Evolutionary conservation across 2,113 vertebrate genomes (phyloP).

Genomic region (Indicator maculatus): DNA sequence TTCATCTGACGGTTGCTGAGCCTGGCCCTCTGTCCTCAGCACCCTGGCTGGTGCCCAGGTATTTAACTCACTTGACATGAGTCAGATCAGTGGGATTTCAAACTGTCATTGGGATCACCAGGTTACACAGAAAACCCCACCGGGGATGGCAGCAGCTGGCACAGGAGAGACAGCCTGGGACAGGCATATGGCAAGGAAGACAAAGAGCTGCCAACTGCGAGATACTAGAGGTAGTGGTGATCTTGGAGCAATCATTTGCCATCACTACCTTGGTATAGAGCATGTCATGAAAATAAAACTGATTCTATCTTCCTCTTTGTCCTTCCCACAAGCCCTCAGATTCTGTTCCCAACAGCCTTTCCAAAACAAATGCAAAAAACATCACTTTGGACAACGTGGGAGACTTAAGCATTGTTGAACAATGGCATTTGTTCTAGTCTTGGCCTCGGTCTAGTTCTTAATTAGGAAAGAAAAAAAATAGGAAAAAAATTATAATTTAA

Average conservation of each 20-base stretch:
- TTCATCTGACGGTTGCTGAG: not conserved
- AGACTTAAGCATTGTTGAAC: not conserved
- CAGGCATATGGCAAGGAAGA: not conserved
- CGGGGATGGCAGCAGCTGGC: not conserved
- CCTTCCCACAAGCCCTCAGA: not conserved
- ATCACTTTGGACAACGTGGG: not conserved
- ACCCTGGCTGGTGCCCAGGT: not conserved
- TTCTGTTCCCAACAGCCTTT: not conserved
- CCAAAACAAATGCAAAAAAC: not conserved
- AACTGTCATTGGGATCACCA: not conserved
- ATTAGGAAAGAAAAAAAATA: conserved; percentile 23
- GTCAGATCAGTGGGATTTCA: not conserved
- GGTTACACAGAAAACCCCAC: not conserved
- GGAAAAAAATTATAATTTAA: not conserved
- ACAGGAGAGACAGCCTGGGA: accelerated
- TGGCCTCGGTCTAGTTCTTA: not conserved
- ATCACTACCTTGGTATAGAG: not conserved
- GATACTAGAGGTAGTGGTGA: accelerated
- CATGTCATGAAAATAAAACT: not conserved
- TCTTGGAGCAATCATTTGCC: not conserved
- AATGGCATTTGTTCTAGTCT: not conserved
- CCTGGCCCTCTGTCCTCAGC: accelerated
- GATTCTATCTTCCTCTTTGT: not conserved
- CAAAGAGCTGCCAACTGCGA: not conserved
- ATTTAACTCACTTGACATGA: not conserved